Evolutionary conservation across 2,797 vertebrate genomes (phyloP).

Genomic region (Sphenodon punctatus): DNA sequence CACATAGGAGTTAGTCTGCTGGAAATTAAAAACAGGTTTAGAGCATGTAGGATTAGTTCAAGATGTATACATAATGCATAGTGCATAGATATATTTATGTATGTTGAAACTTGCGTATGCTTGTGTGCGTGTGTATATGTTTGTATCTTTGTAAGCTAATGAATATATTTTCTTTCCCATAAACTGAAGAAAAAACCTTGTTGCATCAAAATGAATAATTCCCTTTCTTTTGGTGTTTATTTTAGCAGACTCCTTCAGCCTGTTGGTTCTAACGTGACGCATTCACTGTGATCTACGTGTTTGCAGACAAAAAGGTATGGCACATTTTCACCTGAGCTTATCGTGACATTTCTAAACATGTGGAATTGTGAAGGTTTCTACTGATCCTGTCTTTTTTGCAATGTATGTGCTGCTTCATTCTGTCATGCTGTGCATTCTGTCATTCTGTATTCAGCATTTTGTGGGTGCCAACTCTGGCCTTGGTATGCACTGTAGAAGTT

Average conservation of each 20-base stretch:
- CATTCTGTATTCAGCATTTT: slow-evolving; percentile 1
- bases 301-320: slow-evolving; percentile 73
- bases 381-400: neutral
- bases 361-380: neutral
- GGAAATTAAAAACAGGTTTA: slow-evolving; percentile 38
- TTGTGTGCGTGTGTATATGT: neutral
- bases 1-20: slow-evolving; percentile 38
- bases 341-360: slow-evolving; percentile 19
- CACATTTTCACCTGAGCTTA: slow-evolving; percentile 30
- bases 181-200: slow-evolving; percentile 18
- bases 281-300: slow-evolving; percentile 60
- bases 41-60: slow-evolving; percentile 14
- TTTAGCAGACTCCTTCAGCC: slow-evolving; percentile 67
- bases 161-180: slow-evolving; percentile 1
- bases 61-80: slow-evolving; percentile 18
- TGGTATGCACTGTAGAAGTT: slow-evolving; percentile 2
- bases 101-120: neutral
- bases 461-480: neutral
- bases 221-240: slow-evolving; percentile 49
- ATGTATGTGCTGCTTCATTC: neutral
- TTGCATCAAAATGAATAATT: slow-evolving; percentile 28
- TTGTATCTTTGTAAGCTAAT: slow-evolving; percentile 14
- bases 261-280: slow-evolving; percentile 35
- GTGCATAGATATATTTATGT: neutral
- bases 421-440: neutral